Evolutionary conservation across 2,113 vertebrate species (phyloP), one percentile per base, ranked within the genome.

Genomic region (Gasterosteus nipponicus): DNA sequence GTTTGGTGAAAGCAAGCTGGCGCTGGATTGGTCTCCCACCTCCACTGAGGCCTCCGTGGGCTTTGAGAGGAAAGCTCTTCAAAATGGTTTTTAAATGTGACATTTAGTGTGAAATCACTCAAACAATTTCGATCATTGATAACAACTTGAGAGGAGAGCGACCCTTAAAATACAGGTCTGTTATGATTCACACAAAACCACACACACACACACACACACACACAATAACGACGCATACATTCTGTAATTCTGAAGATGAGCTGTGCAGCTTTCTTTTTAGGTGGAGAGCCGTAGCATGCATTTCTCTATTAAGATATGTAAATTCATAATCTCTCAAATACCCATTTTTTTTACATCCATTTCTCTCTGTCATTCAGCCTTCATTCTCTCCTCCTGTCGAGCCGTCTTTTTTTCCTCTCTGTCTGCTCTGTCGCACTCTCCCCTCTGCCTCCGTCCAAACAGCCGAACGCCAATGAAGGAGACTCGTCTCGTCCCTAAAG

Each of bases 241-340:
- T 72, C 58, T 75, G 53, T 75, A 76, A 82, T 83, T 84, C 51
- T 63, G 63, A 78, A 77, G 73, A 80, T 76, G 72, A 79, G 73
- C 63, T 62, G 58, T 78, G 65, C 74, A 46, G 75, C 70, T 57
- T 62, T 65, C 70, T 69, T 19, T 15, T 63, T 42, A 38, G 41
- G 49, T 61, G 64, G 38, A 66, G 67, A 85, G 69, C 60, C 33
- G 26, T 69, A 80, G 58, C 77, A 66, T 81, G 85, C 74, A 68
- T 86, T 90, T 83, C 85, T 84, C 85, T 51, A 89, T 90, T 91
- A 90, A 89, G 78, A 91, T 90, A 88, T 92, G 88, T 84, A 87
- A 91, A 92, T 88, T 89, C 72, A 79, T 89, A 86, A 87, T 87
- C 90, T 89, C 87, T 84, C 82, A 85, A 75, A 89, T 88, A 77